Evolutionary conservation across 1,140 invertebrate species (phyloP).

Genomic region (Monochamus saltuarius): DNA sequence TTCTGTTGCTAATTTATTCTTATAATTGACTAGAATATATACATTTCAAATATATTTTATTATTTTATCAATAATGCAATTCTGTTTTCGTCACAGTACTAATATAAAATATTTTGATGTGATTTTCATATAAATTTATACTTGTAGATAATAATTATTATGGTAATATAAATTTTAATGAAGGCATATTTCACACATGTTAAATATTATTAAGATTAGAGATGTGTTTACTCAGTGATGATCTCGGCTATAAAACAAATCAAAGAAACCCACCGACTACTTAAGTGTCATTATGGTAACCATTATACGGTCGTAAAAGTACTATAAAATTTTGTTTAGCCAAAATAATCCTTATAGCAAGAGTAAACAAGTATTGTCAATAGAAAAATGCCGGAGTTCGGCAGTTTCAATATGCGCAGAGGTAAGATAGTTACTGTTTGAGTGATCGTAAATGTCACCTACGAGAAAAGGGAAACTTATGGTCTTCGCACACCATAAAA

Average conservation of each 20-base stretch:
- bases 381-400: constrained; percentile 10
- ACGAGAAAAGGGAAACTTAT: constrained; percentile 10
- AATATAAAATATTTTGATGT: too few species aligned
- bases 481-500: constrained; percentile 11
- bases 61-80: too few species aligned
- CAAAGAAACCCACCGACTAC: constrained; percentile 15
- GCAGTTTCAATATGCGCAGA: constrained; percentile 24
- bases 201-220: too few species aligned
- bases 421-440: constrained; percentile 19
- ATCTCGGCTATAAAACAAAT: constrained; percentile 15
- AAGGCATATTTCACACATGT: too few species aligned
- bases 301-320: constrained; percentile 33
- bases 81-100: too few species aligned
- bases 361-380: constrained; percentile 10
- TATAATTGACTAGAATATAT: too few species aligned
- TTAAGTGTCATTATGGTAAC: constrained; percentile 11
- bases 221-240: too few species aligned
- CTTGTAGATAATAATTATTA: too few species aligned
- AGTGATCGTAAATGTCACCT: constrained; percentile 26
- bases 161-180: too few species aligned
- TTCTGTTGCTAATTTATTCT: too few species aligned
- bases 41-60: too few species aligned
- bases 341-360: constrained; percentile 28
- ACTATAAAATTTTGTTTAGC: constrained; percentile 29
- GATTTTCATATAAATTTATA: too few species aligned